Evolutionary conservation across 2,888 invertebrate species (phyloP).

Genomic region (Xylota sylvarum): DNA sequence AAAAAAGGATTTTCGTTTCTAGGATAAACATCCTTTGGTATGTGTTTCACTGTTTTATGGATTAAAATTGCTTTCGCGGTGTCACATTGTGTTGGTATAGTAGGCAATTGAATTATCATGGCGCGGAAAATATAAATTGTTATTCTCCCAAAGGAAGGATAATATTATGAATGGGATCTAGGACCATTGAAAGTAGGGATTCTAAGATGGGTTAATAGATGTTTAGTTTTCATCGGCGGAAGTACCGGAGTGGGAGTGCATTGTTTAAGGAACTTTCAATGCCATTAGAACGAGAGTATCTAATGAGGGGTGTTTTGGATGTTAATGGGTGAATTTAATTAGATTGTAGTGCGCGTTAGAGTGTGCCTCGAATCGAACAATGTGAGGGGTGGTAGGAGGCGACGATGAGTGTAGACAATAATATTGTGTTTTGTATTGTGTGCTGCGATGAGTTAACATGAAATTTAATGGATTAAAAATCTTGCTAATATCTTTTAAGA

Average conservation of each 20-base stretch:
- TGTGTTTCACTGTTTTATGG: conserved; percentile 57
- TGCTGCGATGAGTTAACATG: conserved; percentile 16
- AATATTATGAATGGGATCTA: conserved; percentile 47
- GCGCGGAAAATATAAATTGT: conserved; percentile 71
- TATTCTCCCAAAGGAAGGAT: conserved; percentile 59
- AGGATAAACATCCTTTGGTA: conserved; percentile 48
- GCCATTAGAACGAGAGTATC: conserved; percentile 41
- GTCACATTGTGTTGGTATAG: conserved; percentile 57
- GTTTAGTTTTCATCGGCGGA: conserved; percentile 37
- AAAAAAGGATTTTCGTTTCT: conserved; percentile 52
- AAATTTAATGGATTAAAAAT: conserved; percentile 46
- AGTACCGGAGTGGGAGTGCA: neutral
- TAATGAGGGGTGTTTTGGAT: conserved; percentile 48
- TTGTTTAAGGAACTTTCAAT: conserved; percentile 48
- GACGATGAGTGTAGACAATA: conserved; percentile 1
- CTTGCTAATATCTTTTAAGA: conserved; percentile 20
- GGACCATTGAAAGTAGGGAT: conserved; percentile 31
- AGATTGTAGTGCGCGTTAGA: conserved; percentile 32
- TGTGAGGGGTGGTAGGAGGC: neutral
- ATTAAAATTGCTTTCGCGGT: conserved; percentile 73
- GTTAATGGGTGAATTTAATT: conserved; percentile 69
- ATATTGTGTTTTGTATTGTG: conserved; percentile 7
- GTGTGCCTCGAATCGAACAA: neutral
- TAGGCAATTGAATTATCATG: conserved; percentile 73
- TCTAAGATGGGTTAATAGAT: conserved; percentile 61